Evolutionary conservation across 2,888 invertebrate species (phyloP).

Genomic region (Lithophane socia): DNA sequence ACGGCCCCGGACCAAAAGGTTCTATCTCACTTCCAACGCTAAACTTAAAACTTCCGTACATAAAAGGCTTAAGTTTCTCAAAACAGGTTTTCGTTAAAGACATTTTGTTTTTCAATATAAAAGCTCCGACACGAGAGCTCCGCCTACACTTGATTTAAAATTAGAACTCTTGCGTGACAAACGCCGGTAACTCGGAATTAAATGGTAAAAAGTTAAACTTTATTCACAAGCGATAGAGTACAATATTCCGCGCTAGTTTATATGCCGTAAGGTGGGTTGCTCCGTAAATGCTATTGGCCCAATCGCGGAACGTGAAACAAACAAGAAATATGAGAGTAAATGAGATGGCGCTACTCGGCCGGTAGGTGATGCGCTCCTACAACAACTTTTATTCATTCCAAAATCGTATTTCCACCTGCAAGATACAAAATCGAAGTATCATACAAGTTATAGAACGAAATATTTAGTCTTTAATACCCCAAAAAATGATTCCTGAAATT

Average conservation of each 20-base stretch:
- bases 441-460: constrained; percentile 2
- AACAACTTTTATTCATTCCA: constrained; percentile 54
- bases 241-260: constrained; percentile 87
- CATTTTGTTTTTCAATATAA: constrained; percentile 90
- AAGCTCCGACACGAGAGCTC: constrained; percentile 88
- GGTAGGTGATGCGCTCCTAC: constrained; percentile 58
- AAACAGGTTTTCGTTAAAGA: constrained; percentile 89
- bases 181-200: constrained; percentile 89
- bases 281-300: constrained; percentile 89
- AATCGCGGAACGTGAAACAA: constrained; percentile 88
- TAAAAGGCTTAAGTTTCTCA: constrained; percentile 90
- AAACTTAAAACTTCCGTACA: constrained; percentile 86
- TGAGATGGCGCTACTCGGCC: constrained; percentile 81
- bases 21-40: constrained; percentile 81
- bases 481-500: constrained; percentile 51
- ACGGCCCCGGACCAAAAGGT: constrained; percentile 78
- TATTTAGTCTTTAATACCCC: constrained; percentile 1
- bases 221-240: constrained; percentile 87
- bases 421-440: constrained; percentile 31
- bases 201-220: constrained; percentile 89
- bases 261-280: constrained; percentile 89
- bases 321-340: constrained; percentile 87
- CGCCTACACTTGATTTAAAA: constrained; percentile 91
- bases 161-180: constrained; percentile 90
- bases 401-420: constrained; percentile 20